Evolutionary conservation across 2,113 vertebrate species (phyloP).

Genomic region (Orientallactaga bullata): DNA sequence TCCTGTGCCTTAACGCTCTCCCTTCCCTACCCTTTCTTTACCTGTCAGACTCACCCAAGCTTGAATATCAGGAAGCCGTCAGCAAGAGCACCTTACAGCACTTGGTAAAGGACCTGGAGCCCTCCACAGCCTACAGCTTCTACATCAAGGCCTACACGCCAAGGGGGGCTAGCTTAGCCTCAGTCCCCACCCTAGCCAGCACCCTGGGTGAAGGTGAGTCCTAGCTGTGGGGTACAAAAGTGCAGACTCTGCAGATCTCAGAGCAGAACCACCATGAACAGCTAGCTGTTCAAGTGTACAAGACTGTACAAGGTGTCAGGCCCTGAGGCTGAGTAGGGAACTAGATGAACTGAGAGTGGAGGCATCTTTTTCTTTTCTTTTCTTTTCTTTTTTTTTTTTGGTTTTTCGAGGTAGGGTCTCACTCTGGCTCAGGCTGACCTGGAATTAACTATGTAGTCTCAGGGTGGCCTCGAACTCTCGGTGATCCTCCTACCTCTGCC

Average conservation of each 20-base stretch:
- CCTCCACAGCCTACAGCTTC: conserved; percentile 97
- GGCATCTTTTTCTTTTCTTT: too few relatives aligned
- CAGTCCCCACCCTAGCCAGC: conserved; percentile 89
- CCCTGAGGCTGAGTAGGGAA: background rate
- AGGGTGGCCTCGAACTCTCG: too few relatives aligned
- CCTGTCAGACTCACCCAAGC: conserved; percentile 92
- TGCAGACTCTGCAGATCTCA: accelerated
- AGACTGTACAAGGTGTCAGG: too few relatives aligned
- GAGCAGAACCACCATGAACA: accelerated
- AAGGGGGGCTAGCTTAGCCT: conserved; percentile 96
- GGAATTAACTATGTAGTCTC: too few relatives aligned
- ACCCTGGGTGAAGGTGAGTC: conserved; percentile 96
- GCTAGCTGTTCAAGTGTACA: background rate
- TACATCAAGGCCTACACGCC: conserved; percentile 99
- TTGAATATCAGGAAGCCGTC: conserved; percentile 98
- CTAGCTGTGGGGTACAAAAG: background rate
- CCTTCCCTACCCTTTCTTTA: background rate
- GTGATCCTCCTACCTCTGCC: too few relatives aligned
- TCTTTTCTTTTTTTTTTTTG: too few relatives aligned
- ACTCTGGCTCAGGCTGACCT: too few relatives aligned
- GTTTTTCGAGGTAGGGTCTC: too few relatives aligned
- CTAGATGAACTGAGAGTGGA: background rate
- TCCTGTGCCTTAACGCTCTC: background rate
- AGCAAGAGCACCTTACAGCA: conserved; percentile 97
- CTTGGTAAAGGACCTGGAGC: conserved; percentile 95